Evolutionary conservation across 1,140 invertebrate species (phyloP).

Genomic region (Triops cancriformis): DNA sequence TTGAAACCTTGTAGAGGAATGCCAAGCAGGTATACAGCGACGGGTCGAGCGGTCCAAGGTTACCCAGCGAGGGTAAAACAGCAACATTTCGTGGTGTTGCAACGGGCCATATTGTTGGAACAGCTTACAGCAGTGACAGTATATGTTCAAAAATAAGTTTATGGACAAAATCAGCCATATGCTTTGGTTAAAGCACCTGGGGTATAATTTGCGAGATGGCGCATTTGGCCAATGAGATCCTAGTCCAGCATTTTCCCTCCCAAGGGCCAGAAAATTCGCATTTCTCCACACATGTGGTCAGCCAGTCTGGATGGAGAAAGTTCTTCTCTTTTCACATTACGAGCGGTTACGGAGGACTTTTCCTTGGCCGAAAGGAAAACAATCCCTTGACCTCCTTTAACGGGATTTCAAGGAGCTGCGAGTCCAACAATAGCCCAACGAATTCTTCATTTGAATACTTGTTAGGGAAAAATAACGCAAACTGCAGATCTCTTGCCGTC

Average conservation of each 20-base stretch:
- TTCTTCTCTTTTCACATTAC: background rate
- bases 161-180: background rate
- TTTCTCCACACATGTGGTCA: background rate
- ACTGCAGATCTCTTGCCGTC: too few species aligned
- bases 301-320: background rate
- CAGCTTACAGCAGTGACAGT: background rate
- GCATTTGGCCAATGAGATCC: background rate
- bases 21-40: background rate
- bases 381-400: background rate
- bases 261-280: background rate
- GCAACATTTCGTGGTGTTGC: background rate
- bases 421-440: background rate
- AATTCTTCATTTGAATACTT: background rate
- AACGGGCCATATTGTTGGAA: background rate
- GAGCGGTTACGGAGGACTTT: background rate
- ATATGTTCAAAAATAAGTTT: background rate
- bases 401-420: conserved; percentile 9
- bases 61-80: background rate
- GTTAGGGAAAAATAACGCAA: background rate
- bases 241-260: background rate
- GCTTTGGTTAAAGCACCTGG: background rate
- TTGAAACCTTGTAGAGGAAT: background rate
- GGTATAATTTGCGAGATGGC: background rate
- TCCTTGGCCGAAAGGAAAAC: background rate
- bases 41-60: background rate